These are phyloP conservation scores for Corythornis vintsioides DNA, from an alignment of 2,113 vertebrate genomes.

Conservation along the genomic window DNA sequence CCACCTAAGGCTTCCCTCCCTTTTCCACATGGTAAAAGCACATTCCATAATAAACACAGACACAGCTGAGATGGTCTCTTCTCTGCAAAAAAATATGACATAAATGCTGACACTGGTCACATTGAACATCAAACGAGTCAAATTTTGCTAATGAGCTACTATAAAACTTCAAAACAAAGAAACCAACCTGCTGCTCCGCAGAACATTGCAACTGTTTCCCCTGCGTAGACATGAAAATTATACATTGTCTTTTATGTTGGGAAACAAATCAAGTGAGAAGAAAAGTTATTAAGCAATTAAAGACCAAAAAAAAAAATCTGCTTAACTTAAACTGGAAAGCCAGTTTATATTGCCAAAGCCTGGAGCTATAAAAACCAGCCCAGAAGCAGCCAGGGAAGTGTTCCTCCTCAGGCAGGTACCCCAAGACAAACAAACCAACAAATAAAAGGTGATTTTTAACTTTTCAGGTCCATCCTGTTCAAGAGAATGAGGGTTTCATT, in stretches of 20 bases:
- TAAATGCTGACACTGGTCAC: not conserved
- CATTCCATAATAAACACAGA: not conserved
- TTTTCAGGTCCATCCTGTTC: not conserved
- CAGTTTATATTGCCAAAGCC: not conserved
- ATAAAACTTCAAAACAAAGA: not conserved
- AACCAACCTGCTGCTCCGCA: not conserved
- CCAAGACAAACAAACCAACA: not conserved
- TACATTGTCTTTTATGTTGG: not conserved
- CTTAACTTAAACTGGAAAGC: not conserved
- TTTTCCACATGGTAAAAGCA: not conserved
- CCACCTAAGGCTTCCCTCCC: not conserved
- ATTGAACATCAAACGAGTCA: fast-evolving
- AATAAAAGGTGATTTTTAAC: not conserved
- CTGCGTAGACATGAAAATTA: fast-evolving
- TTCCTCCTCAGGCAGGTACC: not conserved
- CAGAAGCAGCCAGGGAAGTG: not conserved
- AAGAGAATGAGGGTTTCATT: fast-evolving
- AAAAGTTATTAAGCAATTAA: not conserved
- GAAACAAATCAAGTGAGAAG: not conserved
- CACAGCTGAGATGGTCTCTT: not conserved
- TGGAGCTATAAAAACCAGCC: not conserved
- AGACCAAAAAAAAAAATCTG: not conserved
- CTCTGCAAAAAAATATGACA: not conserved
- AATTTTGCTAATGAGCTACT: not conserved
- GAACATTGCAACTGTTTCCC: fast-evolving